A percentile compares a stretch with the other conserved stretches of the same genome.
phyloP scores from a whole-genome alignment of 2,888 invertebrate genomes.

The Subacronicta megacephala region DNA sequence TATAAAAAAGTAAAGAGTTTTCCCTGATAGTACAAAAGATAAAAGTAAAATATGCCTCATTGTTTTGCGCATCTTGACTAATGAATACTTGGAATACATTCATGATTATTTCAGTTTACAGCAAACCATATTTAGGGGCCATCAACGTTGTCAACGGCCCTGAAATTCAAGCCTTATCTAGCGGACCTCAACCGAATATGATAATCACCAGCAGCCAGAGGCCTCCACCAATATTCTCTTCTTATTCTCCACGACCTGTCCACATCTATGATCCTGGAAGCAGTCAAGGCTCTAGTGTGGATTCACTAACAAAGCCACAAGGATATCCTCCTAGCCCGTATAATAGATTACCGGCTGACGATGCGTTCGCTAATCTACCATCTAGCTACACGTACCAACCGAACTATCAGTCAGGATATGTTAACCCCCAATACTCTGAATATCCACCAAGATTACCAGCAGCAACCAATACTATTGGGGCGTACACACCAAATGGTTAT shows the following conservation, averaged over 20 bases:
- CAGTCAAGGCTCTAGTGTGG: constrained; percentile 11
- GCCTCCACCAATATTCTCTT: constrained; percentile 16
- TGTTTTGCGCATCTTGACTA: background rate
- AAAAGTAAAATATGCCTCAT: background rate
- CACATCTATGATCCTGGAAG: constrained; percentile 20
- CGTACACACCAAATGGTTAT: constrained; percentile 24
- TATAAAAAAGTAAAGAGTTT: no score
- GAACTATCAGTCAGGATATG: constrained; percentile 23
- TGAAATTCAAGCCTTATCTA: constrained; percentile 9
- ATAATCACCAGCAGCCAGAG: constrained; percentile 26
- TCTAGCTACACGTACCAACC: constrained; percentile 26
- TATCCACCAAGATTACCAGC: constrained; percentile 19
- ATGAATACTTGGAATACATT: background rate
- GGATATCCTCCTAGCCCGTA: constrained; percentile 9
- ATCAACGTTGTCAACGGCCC: constrained; percentile 1
- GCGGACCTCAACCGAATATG: background rate
- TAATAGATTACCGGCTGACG: background rate
- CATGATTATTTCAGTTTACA: constrained; percentile 20
- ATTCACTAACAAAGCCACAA: constrained; percentile 13
- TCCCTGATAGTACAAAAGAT: background rate
- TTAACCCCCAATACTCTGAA: constrained; percentile 27
- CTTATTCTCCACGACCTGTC: constrained; percentile 26
- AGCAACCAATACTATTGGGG: constrained; percentile 7
- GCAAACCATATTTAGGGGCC: background rate
- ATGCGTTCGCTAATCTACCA: constrained; percentile 14